Base-by-base conservation (phyloP, 1,140 invertebrate genomes). In the Drosophila kurseongensis region DNA sequence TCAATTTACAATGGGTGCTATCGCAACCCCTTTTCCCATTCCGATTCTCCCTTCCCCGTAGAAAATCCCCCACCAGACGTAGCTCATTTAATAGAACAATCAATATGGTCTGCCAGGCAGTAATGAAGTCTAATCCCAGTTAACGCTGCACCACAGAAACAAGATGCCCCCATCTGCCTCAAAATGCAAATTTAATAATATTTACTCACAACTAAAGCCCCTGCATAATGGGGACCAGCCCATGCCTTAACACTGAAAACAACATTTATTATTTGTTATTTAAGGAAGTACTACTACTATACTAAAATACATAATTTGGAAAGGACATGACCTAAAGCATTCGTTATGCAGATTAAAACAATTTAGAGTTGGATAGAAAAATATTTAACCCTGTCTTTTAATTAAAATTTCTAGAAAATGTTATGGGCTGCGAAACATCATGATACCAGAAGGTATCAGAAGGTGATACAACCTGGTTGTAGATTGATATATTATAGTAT, bases 81-180 rank as follows among this genome's bases (percentile, higher is more conserved):
- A 75, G 79, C 83, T 86, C 83, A 86, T 86, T 86, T 79, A 79
- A 73, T 76, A 74, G 63, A 88, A 82, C 79, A 86, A 86, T 86
- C 83, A 88, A 86, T 88, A 86, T 82, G 76, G 75, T 44, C 47
- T 71, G 73, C 67, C 68, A 76, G 54, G 61, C 51, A 71, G 65
- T 89, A 89, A 89, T 89, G 80, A 89, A 89, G 84, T 78, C 84
- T 89, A 89, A 89, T 89, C 84, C 84, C 45, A 83, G 63, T 75
- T 88, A 88, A 89, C 62, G 59, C 82, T 68, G 63, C 71, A 66
- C 61, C 36, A 75, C 38, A 56, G 60, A 38, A 73, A 66, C 55
- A 58, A 51, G 68, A 66, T 84, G 65, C 79, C 40, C 58, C 40
- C 72, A 58, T 48, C 60, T 61, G 32, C 41, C 51, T 42, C 65